These are phyloP conservation scores for Megaceryle alcyon DNA, from an alignment of 2,797 vertebrate species.

Conservation along the genomic window DNA sequence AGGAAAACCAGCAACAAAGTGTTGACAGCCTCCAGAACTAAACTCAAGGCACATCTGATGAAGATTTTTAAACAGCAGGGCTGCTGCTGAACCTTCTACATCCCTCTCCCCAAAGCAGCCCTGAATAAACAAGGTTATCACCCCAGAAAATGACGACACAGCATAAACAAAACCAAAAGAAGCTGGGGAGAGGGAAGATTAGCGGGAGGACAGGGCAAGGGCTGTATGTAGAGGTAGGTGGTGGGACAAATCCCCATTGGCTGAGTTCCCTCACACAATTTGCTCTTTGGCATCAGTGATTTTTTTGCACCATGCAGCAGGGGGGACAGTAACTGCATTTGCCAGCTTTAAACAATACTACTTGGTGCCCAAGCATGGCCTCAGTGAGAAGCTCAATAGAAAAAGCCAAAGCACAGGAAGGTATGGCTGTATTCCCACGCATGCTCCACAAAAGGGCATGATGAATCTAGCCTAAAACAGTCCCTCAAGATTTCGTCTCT, in stretches of 20 bases:
- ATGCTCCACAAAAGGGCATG: not conserved
- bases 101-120: not conserved
- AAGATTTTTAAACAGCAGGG: not conserved
- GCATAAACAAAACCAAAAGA: not conserved
- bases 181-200: fast-evolving
- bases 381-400: not conserved
- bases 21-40: not conserved
- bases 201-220: not conserved
- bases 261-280: not conserved
- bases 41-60: not conserved
- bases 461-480: not conserved
- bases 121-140: not conserved
- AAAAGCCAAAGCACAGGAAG: not conserved
- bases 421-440: not conserved
- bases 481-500: not conserved
- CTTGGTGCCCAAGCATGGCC: not conserved
- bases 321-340: not conserved
- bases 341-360: not conserved
- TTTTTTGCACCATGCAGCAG: not conserved
- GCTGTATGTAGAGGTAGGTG: not conserved
- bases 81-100: not conserved
- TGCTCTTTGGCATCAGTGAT: not conserved
- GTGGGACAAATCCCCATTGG: not conserved
- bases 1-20: not conserved
- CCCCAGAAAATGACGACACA: not conserved